These are phyloP conservation scores for Martes martes DNA, from an alignment of 2,113 vertebrate genomes.

Conservation along the genomic window DNA sequence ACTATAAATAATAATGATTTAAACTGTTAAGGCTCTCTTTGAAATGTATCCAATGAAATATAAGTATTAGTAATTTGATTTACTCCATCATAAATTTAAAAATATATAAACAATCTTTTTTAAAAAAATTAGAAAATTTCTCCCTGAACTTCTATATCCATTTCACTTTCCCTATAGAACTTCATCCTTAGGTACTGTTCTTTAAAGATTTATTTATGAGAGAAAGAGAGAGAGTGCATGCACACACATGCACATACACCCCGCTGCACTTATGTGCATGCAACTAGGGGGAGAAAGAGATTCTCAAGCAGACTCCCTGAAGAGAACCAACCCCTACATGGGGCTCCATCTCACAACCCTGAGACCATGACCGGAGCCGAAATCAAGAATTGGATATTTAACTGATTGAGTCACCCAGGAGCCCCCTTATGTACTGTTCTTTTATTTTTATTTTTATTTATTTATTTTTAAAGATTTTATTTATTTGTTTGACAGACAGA, in stretches of 20 bases:
- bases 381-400: not conserved
- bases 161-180: not conserved
- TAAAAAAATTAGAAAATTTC: not conserved
- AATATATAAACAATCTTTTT: not conserved
- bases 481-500: too few species aligned
- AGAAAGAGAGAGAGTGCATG: not conserved
- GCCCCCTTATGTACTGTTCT: not conserved
- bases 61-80: constrained; percentile 1
- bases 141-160: constrained; percentile 13
- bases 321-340: not conserved
- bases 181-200: not conserved
- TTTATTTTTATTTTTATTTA: not conserved
- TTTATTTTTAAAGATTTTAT: too few species aligned
- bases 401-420: not conserved
- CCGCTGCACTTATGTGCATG: not conserved
- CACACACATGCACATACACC: too few species aligned
- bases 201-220: not conserved
- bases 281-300: not conserved
- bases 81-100: constrained; percentile 16
- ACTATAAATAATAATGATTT: not conserved
- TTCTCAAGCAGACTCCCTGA: not conserved
- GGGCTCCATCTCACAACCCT: not conserved
- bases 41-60: not conserved
- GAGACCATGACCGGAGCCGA: not conserved
- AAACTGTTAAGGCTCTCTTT: not conserved